Evolutionary conservation across 2,797 vertebrate genomes (phyloP), one percentile per base, ranked within the genome.

Genomic region (Schizothorax lantsangensis): DNA sequence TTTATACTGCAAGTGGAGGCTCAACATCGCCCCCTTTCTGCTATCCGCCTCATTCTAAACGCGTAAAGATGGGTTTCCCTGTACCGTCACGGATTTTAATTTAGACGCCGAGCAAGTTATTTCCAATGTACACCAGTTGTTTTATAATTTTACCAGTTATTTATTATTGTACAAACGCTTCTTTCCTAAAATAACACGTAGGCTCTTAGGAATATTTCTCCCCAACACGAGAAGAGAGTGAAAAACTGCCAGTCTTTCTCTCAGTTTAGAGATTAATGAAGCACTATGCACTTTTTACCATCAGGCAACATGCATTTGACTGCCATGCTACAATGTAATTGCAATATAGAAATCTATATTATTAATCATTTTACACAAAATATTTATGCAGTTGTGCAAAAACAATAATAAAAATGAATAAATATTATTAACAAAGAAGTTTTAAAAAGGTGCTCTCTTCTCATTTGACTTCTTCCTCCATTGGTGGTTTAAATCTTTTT

Each of bases 1-100:
- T 36, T 23, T 23, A 47, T 43, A 15, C 23, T 40, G 6, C 38
- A 62, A 19, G 43, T 23, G 17, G 17, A 81, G 62, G 79, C 79
- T 68, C 62, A 68, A 36, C 79, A 23, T 49, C 30, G 62, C 79
- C 62, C 43, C 33, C 43, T 68, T 68, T 49, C 79, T 81, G 62
- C 43, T 36, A 8, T 64, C 40, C 10, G 9, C 8, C 1, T 30
- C 2, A 5, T 21, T 11, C 15, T 6, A 6, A 77, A 57, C 5
- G 49, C 49, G 19, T 38, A 49, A 38, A 14, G 11, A n/a, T n/a
- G n/a, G n/a, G n/a, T n/a, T n/a, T n/a, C n/a, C n/a, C n/a, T n/a
- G n/a, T n/a, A n/a, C n/a, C 75, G 21, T 78, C 30, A 23, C 5
- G 49, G 52, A 78, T 57, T 33, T 77, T 8, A 57, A 14, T 17